These are phyloP conservation scores for Cantharis flavilabris DNA, from an alignment of 2,888 invertebrate genomes.

Conservation along the genomic window DNA sequence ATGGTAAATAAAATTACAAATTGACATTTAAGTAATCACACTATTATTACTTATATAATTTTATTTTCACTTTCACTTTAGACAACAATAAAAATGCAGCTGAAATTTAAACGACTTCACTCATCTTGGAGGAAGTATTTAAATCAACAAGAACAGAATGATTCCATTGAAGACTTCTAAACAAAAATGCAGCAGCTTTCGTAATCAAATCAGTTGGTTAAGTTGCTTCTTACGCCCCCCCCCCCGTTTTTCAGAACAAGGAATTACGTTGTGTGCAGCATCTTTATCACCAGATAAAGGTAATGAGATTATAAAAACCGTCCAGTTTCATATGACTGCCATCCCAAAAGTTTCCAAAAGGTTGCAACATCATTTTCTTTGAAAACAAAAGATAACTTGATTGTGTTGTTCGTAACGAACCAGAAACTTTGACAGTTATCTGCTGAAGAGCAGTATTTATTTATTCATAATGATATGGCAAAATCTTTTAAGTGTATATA, in stretches of 20 bases:
- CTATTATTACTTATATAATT: background rate
- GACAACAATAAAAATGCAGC: background rate
- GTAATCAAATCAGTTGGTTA: background rate
- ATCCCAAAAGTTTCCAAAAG: too few relatives aligned
- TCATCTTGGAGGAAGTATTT: background rate
- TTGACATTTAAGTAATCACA: background rate
- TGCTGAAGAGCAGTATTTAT: background rate
- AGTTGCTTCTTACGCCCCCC: too few relatives aligned
- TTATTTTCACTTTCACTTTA: background rate
- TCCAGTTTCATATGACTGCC: background rate
- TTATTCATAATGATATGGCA: background rate
- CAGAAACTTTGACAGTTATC: background rate
- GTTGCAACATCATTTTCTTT: too few relatives aligned
- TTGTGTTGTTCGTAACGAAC: background rate
- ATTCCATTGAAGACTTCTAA: background rate
- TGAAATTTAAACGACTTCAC: background rate
- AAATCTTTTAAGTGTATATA: background rate
- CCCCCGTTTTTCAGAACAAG: background rate
- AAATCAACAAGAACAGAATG: background rate
- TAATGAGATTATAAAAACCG: background rate
- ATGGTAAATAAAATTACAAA: background rate
- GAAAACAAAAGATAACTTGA: background rate
- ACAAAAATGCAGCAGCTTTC: background rate
- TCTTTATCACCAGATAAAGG: too few relatives aligned
- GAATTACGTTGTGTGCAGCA: background rate